Base-by-base conservation (phyloP, 2,113 vertebrate species). In the Cygnus buccinator region DNA sequence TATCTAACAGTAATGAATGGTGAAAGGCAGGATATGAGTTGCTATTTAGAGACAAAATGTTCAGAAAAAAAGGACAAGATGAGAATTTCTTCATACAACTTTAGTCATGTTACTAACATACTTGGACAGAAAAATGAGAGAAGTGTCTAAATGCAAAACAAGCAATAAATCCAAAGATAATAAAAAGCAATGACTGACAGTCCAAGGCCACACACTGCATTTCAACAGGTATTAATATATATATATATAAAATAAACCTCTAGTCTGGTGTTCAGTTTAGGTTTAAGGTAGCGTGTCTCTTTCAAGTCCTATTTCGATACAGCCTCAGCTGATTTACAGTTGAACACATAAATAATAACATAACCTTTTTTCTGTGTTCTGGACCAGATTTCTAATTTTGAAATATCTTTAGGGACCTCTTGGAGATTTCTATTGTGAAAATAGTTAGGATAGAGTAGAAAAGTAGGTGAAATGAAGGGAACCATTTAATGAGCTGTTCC, bases 1-100 rank as follows among this genome's bases (percentile, higher is more conserved):
- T 5, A 39, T 83, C 89, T 91, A 96, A 94, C 81, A 73, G 84
- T 96, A 96, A 97, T 96, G 81, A 96, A 96, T 93, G 92, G 74
- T 96, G 91, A 96, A 96, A 94, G 87, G 80, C 78, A 94, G 92
- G 87, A 94, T 95, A 95, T 92, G 78, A 94, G 89, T 63, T 95
- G 89, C 81, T 96, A 55, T 95, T 94, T 96, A 79, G 89, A 85
- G 74, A 66, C 44, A 92, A 95, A 70, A 14, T 73, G 84, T 87
- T 94, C 94, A 91, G 92, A 84, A 92, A 91, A 76, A 93, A 87
- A 83, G 48, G 89, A 91, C 66, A 89, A 89, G 90, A 96, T 90
- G 91, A 93, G 84, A 97, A 95, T 95, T 94, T 95, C 65, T 65
- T 94, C 74, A 35, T 87, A 92, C 77, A 58, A 43, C 62, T 95